These are phyloP conservation scores for Pristionchus mayeri DNA, from an alignment of 2,888 invertebrate genomes.

Conservation along the genomic window DNA sequence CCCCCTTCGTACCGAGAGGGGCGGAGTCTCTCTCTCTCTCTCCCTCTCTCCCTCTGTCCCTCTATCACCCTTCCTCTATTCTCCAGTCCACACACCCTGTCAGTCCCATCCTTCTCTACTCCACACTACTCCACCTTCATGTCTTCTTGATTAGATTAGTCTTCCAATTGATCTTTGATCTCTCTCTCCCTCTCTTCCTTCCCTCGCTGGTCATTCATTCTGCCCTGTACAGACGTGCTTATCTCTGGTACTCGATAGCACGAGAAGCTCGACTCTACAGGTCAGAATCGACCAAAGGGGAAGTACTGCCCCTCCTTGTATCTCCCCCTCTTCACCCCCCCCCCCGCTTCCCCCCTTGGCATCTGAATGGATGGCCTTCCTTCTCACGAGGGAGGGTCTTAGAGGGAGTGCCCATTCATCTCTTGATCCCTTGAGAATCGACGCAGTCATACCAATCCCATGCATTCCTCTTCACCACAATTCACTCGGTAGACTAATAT, in stretches of 20 bases:
- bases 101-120: neutral
- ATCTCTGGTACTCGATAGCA: constrained; percentile 34
- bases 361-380: neutral
- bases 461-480: too few relatives aligned
- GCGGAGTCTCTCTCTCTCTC: neutral
- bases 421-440: neutral
- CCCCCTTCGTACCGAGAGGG: neutral
- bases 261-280: constrained; percentile 49
- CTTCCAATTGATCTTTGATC: constrained; percentile 5
- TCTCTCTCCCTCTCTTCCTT: neutral
- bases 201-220: neutral
- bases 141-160: neutral
- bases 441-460: too few relatives aligned
- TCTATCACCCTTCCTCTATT: constrained; percentile 2
- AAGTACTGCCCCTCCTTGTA: neutral
- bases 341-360: neutral
- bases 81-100: neutral
- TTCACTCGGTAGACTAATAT: too few relatives aligned
- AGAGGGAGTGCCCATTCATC: neutral
- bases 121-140: neutral
- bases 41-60: neutral
- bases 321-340: neutral
- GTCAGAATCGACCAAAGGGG: constrained; percentile 26
- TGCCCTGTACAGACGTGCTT: constrained; percentile 48
- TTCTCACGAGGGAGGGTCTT: neutral